A percentile compares a stretch with the other conserved stretches of the same genome.
Conservation (phyloP, 35 echinoderm and acorn worm genomes). For the Holothuria glaberrima region DNA sequence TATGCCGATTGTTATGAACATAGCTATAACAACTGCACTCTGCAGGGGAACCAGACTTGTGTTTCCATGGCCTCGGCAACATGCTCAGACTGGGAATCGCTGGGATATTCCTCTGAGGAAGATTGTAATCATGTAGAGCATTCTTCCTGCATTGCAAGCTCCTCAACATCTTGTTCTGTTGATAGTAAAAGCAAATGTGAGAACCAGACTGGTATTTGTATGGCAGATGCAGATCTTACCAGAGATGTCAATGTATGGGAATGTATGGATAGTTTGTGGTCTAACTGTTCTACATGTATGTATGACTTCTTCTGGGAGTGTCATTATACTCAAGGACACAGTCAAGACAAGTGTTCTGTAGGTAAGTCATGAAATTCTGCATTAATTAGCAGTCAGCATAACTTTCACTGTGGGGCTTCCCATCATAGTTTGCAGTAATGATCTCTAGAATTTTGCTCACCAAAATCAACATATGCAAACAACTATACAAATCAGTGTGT, state of each 20-base stretch:
- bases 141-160: not conserved
- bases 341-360: not conserved
- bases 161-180: not conserved
- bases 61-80: not conserved
- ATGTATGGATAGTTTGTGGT: constrained; percentile 10
- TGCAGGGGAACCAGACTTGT: not conserved
- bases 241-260: constrained; percentile 13
- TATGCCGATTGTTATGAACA: not conserved
- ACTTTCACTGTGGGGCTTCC: not conserved
- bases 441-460: not conserved
- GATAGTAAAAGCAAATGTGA: not conserved
- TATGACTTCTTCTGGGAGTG: constrained; percentile 35
- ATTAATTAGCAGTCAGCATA: not conserved
- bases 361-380: not conserved
- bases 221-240: not conserved
- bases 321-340: not conserved
- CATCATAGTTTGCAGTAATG: not conserved
- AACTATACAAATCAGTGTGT: no score
- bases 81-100: constrained; percentile 5
- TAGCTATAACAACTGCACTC: constrained; percentile 11
- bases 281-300: constrained; percentile 38
- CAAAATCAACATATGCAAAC: not conserved
- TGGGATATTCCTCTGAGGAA: not conserved
- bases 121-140: not conserved
- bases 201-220: not conserved